Evolutionary conservation across 2,888 invertebrate genomes (phyloP).

Genomic region (Epistrophella euchroma): DNA sequence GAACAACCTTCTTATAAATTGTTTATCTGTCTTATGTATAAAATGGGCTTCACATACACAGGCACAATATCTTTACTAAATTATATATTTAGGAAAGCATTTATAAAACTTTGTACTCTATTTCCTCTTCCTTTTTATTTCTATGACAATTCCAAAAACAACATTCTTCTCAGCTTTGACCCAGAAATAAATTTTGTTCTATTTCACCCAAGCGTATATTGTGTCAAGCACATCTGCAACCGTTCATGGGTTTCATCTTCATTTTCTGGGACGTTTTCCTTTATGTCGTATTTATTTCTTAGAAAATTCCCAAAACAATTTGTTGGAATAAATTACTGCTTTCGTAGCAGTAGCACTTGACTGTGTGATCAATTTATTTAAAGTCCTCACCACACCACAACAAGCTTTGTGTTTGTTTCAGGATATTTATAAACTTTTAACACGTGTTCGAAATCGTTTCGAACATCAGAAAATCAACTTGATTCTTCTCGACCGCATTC

Average conservation of each 20-base stretch:
- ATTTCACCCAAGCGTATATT: constrained; percentile 12
- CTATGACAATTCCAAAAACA: neutral
- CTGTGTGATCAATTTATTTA: constrained; percentile 3
- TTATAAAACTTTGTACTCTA: neutral
- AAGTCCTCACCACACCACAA: neutral
- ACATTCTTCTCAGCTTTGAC: neutral
- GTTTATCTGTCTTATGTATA: neutral
- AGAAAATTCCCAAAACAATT: constrained; percentile 21
- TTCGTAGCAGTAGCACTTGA: constrained; percentile 11
- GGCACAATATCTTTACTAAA: neutral
- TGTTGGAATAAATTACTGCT: constrained; percentile 18
- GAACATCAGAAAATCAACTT: constrained; percentile 1
- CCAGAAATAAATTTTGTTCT: neutral
- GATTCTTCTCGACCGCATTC: neutral
- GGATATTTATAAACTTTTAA: constrained; percentile 15
- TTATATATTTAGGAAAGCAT: neutral
- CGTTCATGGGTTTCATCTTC: neutral
- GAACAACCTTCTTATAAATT: neutral
- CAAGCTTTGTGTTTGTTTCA: constrained; percentile 12
- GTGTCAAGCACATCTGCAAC: constrained; percentile 13
- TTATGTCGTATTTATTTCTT: neutral
- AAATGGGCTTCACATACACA: neutral
- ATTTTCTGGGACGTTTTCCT: neutral
- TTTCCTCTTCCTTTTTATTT: neutral
- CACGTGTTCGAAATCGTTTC: constrained; percentile 1